Base-by-base conservation (phyloP, 2,888 invertebrate genomes). In the Trissolcus brochymenae region DNA sequence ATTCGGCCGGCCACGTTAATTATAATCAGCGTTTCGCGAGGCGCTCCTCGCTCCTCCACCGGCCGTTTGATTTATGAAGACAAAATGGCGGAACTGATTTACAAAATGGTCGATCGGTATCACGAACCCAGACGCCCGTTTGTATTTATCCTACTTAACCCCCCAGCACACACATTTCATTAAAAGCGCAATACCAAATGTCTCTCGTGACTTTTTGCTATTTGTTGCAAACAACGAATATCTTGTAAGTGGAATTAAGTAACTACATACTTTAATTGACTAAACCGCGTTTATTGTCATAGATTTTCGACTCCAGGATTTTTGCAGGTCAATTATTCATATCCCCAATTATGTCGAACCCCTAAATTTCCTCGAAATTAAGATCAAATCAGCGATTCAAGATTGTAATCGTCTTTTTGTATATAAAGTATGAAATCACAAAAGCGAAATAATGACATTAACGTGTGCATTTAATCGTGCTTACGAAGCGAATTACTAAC, bases 81-180 rank as follows among this genome's bases (percentile, higher is more conserved):
- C 82, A 82, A 84, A 85, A 84, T 83, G 84, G 84, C 86, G 84
- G 84, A 85, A 86, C 85, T 85, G 86, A 87, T 87, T 87, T 85
- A 83, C 85, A 86, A 87, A 87, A 84, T 85, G 85, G 86, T 86
- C 83, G 85, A 86, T 85, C 62, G 67, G 76, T 83, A 85, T 85
- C 85, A 80, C 79, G 71, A 78, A 62, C 57, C 72, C 73, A 57
- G 72, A 68, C 77, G 74, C 79, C 35, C 35, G 35, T 80, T 82
- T 77, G 81, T 83, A 81, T 77, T 81, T 82, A 79, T 80, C 74
- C 82, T 81, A 83, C 84, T 85, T 85, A 84, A 83, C 81, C 60
- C 73, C 46, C 66, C 68, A 68, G 43, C 64, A 60, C 72, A 78
- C 74, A 77, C 76, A 71, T 68, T 66, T 70, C 67, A 76, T 66